phyloP scores from a whole-genome alignment of 2,888 invertebrate species.

The Steromphala cineraria region DNA sequence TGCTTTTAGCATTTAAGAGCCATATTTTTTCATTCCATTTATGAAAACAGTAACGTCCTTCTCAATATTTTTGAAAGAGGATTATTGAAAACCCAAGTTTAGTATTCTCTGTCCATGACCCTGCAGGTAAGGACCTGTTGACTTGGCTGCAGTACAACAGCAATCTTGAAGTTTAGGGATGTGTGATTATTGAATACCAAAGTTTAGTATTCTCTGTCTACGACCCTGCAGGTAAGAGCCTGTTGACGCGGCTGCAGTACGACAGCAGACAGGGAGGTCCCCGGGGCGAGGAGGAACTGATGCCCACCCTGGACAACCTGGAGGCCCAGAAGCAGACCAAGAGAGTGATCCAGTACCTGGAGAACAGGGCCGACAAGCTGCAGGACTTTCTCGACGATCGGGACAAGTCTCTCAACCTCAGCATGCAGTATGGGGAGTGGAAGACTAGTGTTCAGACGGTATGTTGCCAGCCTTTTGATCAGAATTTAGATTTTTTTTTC shows the following conservation, averaged over 20 bases:
- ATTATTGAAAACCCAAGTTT: no score
- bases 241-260: constrained; percentile 62
- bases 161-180: no score
- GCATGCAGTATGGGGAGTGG: constrained; percentile 59
- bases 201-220: no score
- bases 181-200: no score
- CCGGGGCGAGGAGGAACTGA: constrained; percentile 46
- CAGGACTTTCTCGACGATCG: constrained; percentile 59
- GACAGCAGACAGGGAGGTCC: constrained; percentile 47
- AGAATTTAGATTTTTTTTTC: no score
- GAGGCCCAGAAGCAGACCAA: constrained; percentile 67
- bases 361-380: constrained; percentile 66
- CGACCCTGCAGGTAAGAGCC: constrained; percentile 55
- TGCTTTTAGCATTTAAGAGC: no score
- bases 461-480: constrained; percentile 19
- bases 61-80: no score
- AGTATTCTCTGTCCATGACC: background rate
- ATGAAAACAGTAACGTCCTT: no score
- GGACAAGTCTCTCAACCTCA: constrained; percentile 52
- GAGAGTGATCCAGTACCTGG: constrained; percentile 65
- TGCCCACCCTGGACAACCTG: constrained; percentile 67
- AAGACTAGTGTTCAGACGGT: constrained; percentile 63
- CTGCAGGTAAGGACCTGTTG: background rate
- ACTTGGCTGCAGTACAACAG: no score
- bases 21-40: no score